Base-by-base conservation (phyloP, 2,888 invertebrate species). In the Rhaphigaster nebulosa region DNA sequence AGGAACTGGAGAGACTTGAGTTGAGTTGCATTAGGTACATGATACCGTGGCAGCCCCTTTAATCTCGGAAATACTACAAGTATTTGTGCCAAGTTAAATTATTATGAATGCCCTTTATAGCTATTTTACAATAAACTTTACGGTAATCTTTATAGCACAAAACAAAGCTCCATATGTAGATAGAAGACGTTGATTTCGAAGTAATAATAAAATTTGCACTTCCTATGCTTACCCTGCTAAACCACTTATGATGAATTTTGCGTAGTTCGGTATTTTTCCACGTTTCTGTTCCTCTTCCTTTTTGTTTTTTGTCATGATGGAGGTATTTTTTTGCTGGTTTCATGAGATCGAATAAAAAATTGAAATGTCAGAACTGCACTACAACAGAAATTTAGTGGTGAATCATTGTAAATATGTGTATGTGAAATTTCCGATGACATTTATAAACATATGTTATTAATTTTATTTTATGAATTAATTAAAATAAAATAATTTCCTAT, bases 221-320 rank as follows among this genome's bases (percentile, higher is more conserved):
- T 56, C n/a, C 29, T 65, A 15, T 80, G n/a, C 84, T 87, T 90
- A 91, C 91, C 91, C 91, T 76, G 92, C 88, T 41, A 92, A 52
- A 45, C 91, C 92, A 13, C 91, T 90, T 23, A 91, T 91, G 4
- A 91, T 84, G 50, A 92, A 92, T 90, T 91, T 91, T 50, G 91
- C 91, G 54, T 91, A 91, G 56, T 90, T 91, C 20, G 92, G 92
- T 15, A 92, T 91, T 29, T 70, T 87, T 1, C n/a, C 34, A 52
- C 23, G 87, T 60, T 60, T 15, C 3, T 41, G 23, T 20, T 76
- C 76, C 12, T 89, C 50, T 52, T n/a, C n/a, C n/a, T 26, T 45
- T 84, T 84, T 84, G 23, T n/a, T 12, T 84, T 54, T 88, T 56
- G 70, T 1, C 70, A 76, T 76, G 18, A 76, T 76, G 34, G 8